These are phyloP conservation scores for Micronycteris hirsuta DNA, from an alignment of 2,113 vertebrate genomes.

Conservation along the genomic window DNA sequence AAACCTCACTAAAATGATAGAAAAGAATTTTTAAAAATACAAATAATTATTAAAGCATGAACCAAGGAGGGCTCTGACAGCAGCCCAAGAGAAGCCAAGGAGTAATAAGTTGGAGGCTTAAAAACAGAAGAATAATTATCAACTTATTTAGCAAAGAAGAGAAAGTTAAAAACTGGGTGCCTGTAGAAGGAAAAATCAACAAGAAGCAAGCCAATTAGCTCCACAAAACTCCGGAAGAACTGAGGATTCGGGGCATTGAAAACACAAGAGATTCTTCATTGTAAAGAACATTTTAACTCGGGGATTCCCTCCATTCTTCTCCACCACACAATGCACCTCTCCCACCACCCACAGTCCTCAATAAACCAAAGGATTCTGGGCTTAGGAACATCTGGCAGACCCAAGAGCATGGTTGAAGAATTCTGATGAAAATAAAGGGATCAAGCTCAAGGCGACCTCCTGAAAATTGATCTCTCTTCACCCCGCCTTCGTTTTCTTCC, in stretches of 20 bases:
- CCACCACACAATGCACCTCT: not conserved
- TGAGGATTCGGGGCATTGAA: not conserved
- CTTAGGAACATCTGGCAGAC: not conserved
- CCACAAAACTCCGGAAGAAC: not conserved
- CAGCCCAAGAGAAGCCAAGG: not conserved
- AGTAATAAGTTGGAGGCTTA: not conserved
- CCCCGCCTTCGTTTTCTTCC: not conserved
- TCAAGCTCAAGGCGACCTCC: not conserved
- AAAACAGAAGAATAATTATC: not conserved
- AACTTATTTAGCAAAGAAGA: not conserved
- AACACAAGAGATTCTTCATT: not conserved
- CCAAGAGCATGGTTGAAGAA: not conserved
- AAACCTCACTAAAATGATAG: not conserved
- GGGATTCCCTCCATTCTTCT: not conserved
- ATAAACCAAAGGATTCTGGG: not conserved
- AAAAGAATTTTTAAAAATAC: not conserved
- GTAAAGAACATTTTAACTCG: not conserved
- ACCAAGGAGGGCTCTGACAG: not conserved
- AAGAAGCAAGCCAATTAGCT: not conserved
- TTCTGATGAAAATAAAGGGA: not conserved
- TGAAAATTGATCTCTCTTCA: not conserved
- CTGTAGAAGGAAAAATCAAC: not conserved
- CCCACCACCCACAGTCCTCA: not conserved
- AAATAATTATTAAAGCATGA: not conserved
- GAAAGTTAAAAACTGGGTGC: not conserved